Evolutionary conservation across 1,140 invertebrate species (phyloP).

Genomic region (Papilio machaon): DNA sequence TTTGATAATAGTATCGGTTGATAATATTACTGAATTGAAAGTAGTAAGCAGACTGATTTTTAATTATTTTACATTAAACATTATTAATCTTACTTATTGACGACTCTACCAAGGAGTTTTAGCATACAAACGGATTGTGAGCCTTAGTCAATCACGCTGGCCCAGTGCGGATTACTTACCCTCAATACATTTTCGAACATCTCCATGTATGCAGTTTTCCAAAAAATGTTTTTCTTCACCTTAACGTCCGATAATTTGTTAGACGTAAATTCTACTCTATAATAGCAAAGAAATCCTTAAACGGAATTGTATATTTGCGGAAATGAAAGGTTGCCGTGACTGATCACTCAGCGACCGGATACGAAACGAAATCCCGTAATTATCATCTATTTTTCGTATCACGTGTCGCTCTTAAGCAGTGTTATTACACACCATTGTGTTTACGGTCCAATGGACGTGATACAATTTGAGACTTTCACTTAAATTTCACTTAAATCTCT

Average conservation of each 20-base stretch:
- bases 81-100: too few species aligned
- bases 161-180: too few species aligned
- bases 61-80: too few species aligned
- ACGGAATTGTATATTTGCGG: not conserved
- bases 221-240: too few species aligned
- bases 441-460: constrained; percentile 44
- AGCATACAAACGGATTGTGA: too few species aligned
- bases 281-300: not conserved
- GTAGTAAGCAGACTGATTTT: not conserved
- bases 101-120: too few species aligned
- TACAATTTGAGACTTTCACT: constrained; percentile 43
- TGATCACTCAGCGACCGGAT: constrained; percentile 39
- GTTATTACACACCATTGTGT: constrained; percentile 44
- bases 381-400: constrained; percentile 43
- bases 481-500: constrained; percentile 40
- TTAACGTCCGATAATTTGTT: not conserved
- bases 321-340: constrained; percentile 32
- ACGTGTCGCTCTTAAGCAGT: constrained; percentile 40
- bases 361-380: constrained; percentile 48
- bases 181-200: too few species aligned
- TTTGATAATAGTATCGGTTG: not conserved
- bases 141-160: too few species aligned
- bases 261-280: not conserved
- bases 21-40: not conserved
- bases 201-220: too few species aligned